Conservation (phyloP, 2,113 vertebrate genomes). For the Tympanuchus pallidicinctus region DNA sequence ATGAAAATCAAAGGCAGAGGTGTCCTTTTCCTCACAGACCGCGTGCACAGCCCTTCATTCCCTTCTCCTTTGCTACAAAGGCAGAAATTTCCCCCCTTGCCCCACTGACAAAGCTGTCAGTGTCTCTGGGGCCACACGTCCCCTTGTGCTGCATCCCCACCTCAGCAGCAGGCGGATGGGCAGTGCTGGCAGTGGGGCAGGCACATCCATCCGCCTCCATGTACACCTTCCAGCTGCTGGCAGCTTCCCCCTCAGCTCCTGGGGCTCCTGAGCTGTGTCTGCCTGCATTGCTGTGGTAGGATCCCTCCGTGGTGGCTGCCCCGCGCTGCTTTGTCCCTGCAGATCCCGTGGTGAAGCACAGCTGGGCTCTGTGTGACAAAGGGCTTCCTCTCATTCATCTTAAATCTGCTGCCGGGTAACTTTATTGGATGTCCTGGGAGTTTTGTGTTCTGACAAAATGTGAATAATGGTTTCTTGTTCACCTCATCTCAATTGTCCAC, state of each 20-base stretch:
- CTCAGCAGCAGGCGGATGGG: rapidly evolving
- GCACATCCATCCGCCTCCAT: neutral
- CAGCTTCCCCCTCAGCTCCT: rapidly evolving
- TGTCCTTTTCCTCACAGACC: neutral
- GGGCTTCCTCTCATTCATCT: slow-evolving; percentile 38
- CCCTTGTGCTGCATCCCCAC: no score
- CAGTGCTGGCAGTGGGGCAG: neutral
- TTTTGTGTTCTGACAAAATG: slow-evolving; percentile 26
- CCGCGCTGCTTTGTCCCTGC: neutral
- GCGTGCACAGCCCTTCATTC: neutral
- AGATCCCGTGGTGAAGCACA: neutral
- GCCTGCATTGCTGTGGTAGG: no score
- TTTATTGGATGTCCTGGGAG: slow-evolving; percentile 48
- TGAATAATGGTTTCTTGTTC: slow-evolving; percentile 48
- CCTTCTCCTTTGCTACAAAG: neutral
- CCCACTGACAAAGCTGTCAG: neutral
- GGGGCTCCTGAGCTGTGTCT: neutral
- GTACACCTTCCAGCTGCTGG: neutral
- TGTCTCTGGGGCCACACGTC: no score
- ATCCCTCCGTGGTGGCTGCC: rapidly evolving
- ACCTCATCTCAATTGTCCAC: neutral
- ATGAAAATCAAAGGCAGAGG: neutral
- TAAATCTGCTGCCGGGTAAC: slow-evolving; percentile 27
- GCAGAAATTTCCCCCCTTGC: rapidly evolving
- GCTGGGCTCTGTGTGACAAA: neutral